phyloP scores from a whole-genome alignment of 2,888 invertebrate species.

The Clanis bilineata region DNA sequence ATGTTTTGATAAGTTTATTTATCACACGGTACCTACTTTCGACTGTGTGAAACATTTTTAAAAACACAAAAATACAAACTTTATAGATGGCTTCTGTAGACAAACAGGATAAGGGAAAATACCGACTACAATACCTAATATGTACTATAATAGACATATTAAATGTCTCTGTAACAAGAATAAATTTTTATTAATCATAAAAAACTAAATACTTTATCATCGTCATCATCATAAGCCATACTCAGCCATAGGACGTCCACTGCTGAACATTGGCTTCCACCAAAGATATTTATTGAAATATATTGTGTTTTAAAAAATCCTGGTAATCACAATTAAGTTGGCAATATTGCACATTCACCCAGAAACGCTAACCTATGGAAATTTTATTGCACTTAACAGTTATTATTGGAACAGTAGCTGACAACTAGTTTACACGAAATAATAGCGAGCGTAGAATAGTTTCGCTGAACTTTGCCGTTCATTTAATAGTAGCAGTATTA shows the following conservation, averaged over 20 bases:
- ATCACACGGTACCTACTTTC: not conserved
- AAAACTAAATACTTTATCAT: too few species aligned
- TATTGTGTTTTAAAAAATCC: not conserved
- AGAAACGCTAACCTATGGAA: slow-evolving; percentile 29
- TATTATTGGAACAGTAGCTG: slow-evolving; percentile 31
- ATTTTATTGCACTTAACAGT: slow-evolving; percentile 29
- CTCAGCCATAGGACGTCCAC: too few species aligned
- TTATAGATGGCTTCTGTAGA: not conserved
- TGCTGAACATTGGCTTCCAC: too few species aligned
- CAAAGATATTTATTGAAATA: too few species aligned
- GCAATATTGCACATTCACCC: slow-evolving; percentile 14
- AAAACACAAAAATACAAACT: not conserved
- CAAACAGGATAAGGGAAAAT: not conserved
- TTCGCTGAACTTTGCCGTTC: not conserved
- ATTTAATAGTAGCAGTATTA: not conserved
- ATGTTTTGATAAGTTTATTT: not conserved
- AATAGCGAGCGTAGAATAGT: slow-evolving; percentile 3
- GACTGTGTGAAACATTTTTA: not conserved
- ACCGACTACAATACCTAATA: not conserved
- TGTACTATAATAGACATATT: not conserved
- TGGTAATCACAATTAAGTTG: not conserved
- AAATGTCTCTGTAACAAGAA: too few species aligned
- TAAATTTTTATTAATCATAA: too few species aligned
- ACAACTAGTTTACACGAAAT: slow-evolving; percentile 11
- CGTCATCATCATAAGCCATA: too few species aligned